These are phyloP conservation scores for Muscicapa adusta DNA, from an alignment of 2,113 vertebrate genomes.

Conservation along the genomic window DNA sequence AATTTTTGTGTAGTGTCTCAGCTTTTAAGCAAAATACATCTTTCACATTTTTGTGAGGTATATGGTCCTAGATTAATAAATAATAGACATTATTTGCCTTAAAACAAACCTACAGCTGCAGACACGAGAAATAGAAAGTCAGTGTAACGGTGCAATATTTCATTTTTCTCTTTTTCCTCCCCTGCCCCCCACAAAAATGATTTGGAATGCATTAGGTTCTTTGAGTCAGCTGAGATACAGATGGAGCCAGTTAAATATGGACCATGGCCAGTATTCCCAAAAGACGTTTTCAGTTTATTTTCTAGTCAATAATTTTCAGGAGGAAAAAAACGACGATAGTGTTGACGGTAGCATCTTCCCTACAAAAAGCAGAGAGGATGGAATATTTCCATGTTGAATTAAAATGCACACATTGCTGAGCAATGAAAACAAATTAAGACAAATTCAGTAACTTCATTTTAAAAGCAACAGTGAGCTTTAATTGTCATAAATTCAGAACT, in stretches of 20 bases:
- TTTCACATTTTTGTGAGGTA: background rate
- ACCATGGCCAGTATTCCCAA: background rate
- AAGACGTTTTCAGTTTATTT: conserved; percentile 22
- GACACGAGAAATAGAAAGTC: background rate
- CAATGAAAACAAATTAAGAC: conserved; percentile 35
- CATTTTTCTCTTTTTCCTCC: background rate
- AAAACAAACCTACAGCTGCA: background rate
- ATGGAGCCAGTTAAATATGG: background rate
- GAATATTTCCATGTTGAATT: conserved; percentile 12
- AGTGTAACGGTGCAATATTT: background rate
- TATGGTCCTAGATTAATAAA: background rate
- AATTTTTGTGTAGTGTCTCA: background rate
- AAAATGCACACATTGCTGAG: conserved; percentile 33
- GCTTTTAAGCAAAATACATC: background rate
- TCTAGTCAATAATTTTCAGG: background rate
- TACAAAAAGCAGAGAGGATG: background rate
- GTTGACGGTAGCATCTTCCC: background rate
- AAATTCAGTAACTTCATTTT: conserved; percentile 41
- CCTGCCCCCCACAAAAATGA: accelerated
- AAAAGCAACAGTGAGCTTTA: conserved; percentile 45
- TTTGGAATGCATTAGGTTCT: background rate
- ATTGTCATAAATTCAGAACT: conserved; percentile 59
- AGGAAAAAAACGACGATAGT: background rate
- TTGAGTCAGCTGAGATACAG: conserved; percentile 13
- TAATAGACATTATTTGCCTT: background rate